phyloP scores from a whole-genome alignment of 1,140 invertebrate species.

The Brachionus manjavacas region DNA sequence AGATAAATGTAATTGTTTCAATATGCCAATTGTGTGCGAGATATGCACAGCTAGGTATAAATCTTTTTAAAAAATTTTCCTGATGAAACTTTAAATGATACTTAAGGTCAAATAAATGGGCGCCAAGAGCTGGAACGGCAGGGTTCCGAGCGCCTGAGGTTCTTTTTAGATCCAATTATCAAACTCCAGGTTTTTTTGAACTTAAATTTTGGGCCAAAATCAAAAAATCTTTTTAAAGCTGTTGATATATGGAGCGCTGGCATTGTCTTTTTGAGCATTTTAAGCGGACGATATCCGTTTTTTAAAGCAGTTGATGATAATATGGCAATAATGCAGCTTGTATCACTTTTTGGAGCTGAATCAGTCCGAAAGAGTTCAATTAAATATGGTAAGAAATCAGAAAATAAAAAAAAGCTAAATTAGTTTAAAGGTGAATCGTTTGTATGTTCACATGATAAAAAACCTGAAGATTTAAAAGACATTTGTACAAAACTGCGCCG shows the following conservation, averaged over 20 bases:
- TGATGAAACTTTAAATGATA: background rate
- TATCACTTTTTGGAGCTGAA: slow-evolving; percentile 70
- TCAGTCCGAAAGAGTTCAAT: slow-evolving; percentile 66
- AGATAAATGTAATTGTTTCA: slow-evolving; percentile 33
- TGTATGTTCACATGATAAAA: slow-evolving; percentile 58
- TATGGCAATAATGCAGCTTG: slow-evolving; percentile 74
- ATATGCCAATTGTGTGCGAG: slow-evolving; percentile 41
- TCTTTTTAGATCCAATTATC: slow-evolving; percentile 68
- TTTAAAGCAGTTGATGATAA: slow-evolving; percentile 75
- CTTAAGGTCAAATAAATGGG: slow-evolving; percentile 61
- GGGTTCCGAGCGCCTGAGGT: slow-evolving; percentile 84
- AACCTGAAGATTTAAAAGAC: slow-evolving; percentile 23
- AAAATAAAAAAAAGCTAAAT: slow-evolving; percentile 46
- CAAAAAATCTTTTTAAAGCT: slow-evolving; percentile 58
- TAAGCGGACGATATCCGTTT: slow-evolving; percentile 75
- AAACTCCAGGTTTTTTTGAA: slow-evolving; percentile 65
- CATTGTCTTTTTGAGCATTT: slow-evolving; percentile 73
- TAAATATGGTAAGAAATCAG: slow-evolving; percentile 62
- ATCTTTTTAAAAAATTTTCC: background rate
- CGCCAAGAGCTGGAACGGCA: slow-evolving; percentile 79
- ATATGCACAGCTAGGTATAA: background rate
- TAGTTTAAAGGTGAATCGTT: slow-evolving; percentile 56
- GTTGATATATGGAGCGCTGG: slow-evolving; percentile 85
- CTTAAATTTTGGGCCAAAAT: background rate
- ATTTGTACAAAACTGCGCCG: background rate